A percentile compares a stretch with the other conserved stretches of the same genome.
Evolutionary conservation across 2,888 invertebrate genomes (phyloP).

Genomic region (Melanargia galathea): DNA sequence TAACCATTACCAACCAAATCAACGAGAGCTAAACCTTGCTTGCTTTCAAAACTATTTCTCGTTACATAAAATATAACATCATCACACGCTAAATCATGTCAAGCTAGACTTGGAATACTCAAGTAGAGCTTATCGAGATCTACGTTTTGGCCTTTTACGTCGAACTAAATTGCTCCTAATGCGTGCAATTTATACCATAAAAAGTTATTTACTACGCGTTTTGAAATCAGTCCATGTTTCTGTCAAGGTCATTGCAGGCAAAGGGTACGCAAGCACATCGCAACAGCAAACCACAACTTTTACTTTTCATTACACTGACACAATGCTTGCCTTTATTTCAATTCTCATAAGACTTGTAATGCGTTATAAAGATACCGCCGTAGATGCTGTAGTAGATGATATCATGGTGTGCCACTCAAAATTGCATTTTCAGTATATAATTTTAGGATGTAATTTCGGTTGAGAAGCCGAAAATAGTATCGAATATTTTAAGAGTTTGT

Average conservation of each 20-base stretch:
- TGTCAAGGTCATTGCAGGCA: conserved; percentile 20
- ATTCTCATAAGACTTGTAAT: conserved; percentile 26
- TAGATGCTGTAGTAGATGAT: background rate
- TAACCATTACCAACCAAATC: too few relatives aligned
- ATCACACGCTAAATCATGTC: conserved; percentile 13
- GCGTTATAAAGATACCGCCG: conserved; percentile 16
- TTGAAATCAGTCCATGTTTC: conserved; percentile 14
- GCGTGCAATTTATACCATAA: conserved; percentile 18
- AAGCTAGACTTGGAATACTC: background rate
- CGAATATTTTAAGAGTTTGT: conserved; percentile 26
- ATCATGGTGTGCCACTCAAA: background rate
- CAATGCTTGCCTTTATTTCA: conserved; percentile 27
- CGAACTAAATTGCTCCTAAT: conserved; percentile 15
- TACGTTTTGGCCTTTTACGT: conserved; percentile 13
- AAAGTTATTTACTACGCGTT: conserved; percentile 17
- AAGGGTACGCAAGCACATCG: conserved; percentile 23
- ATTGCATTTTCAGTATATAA: background rate
- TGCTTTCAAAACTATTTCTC: background rate
- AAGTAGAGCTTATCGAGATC: conserved; percentile 3
- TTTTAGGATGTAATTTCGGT: conserved; percentile 1
- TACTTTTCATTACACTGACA: conserved; percentile 25
- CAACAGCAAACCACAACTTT: conserved; percentile 23
- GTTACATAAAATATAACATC: background rate
- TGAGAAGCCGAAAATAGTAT: conserved; percentile 7
- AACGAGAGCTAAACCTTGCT: background rate